These are phyloP conservation scores for Matsumurasca onukii DNA, from an alignment of 1,140 invertebrate genomes.

Conservation along the genomic window DNA sequence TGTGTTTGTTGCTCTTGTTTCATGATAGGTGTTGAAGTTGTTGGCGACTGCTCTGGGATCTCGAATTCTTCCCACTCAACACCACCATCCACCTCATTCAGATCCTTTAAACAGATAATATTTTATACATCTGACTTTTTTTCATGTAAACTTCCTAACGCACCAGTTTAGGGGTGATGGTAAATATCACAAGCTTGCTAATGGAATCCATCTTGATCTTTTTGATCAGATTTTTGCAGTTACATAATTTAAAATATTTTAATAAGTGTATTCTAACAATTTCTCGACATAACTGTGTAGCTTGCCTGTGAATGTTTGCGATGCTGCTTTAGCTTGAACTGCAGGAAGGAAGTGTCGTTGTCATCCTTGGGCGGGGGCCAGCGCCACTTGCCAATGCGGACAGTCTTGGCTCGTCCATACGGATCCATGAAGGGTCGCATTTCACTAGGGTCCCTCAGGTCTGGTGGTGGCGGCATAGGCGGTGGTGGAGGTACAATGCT, in stretches of 20 bases:
- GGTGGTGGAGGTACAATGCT: constrained; percentile 69
- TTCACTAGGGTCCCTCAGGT: constrained; percentile 74
- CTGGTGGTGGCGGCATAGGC: constrained; percentile 78
- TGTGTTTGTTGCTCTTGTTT: background rate
- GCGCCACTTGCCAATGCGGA: constrained; percentile 93
- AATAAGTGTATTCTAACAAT: no score
- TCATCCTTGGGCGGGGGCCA: constrained; percentile 91
- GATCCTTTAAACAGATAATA: constrained; percentile 48
- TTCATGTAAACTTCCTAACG: background rate
- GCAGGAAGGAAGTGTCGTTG: constrained; percentile 73
- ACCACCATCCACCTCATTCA: constrained; percentile 50
- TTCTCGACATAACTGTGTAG: background rate
- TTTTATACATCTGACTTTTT: background rate
- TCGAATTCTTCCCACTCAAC: constrained; percentile 84
- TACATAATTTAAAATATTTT: no score
- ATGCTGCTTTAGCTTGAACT: constrained; percentile 82
- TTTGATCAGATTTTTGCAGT: no score
- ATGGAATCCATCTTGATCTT: no score
- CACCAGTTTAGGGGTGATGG: no score
- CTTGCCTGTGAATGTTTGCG: constrained; percentile 54
- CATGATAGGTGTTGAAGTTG: background rate
- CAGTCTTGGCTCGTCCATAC: constrained; percentile 91
- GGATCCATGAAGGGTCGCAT: constrained; percentile 82
- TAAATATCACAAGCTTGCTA: no score
- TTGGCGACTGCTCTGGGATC: constrained; percentile 50